Evolutionary conservation across 2,888 invertebrate genomes (phyloP), one percentile per base, ranked within the genome.

Genomic region (Amitus sp.): DNA sequence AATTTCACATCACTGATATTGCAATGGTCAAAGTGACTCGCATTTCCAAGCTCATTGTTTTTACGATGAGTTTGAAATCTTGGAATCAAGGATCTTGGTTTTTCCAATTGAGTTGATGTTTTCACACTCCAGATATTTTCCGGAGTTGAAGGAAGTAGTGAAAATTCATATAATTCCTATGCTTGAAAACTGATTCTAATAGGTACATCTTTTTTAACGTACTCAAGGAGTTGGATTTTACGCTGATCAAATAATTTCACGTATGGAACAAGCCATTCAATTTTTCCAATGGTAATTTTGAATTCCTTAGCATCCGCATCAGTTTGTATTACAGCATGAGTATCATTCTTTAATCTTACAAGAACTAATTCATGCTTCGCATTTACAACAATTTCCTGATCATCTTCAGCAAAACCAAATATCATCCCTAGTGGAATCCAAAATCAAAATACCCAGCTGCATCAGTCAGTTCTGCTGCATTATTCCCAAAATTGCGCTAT

Each of bases 91-190:
- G 63, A 66, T 82, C 47, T 23, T 23, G 80, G 80, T 67, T 78
- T 79, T 68, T 82, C 80, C 34, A 80, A 55, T 50, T 73, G 72
- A 10, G 67, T 67, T 9, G 74, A 62, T 17, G 78, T 78, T 60
- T 68, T 66, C 23, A 69, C 72, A 62, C 57, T 73, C 71, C 56
- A 75, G 78, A 13, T 39, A 57, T 77, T 70, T 62, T 77, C 71
- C 46, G 55, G 62, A 13, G 76, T 73, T 51, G 60, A 62, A 5
- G 75, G 79, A 4, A 82, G 57, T 43, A 71, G 10, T 0, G 79
- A 80, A 67, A 77, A 79, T 65, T 78, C 77, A 62, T 77, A 76
- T 17, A 82, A 43, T 47, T 80, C 77, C 79, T 79, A 81, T 20
- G 71, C 76, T 54, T 81, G 58, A 60, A 78, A 80, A 57, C 61